A percentile compares a stretch with the other conserved stretches of the same genome.
phyloP scores from a whole-genome alignment of 2,797 vertebrate genomes.

The Lutjanus campechanus region DNA sequence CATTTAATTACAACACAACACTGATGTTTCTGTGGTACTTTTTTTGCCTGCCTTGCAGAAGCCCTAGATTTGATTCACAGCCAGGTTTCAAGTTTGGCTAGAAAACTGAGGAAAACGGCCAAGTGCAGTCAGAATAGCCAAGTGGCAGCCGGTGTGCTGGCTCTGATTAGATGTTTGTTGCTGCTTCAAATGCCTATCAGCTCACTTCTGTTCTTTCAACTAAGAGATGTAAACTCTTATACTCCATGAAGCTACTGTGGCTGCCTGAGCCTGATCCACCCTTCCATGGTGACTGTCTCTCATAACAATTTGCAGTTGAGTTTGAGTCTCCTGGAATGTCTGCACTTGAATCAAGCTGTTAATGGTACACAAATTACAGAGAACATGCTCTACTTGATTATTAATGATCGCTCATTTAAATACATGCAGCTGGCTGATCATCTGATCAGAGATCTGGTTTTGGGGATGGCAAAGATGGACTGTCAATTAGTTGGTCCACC shows the following conservation, averaged over 20 bases:
- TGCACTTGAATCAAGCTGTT: neutral
- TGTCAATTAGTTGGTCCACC: neutral
- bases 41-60: constrained; percentile 34
- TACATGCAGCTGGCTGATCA: neutral
- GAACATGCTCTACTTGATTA: neutral
- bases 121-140: constrained; percentile 48
- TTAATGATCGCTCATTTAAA: neutral
- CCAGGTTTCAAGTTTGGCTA: constrained; percentile 55
- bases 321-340: constrained; percentile 2
- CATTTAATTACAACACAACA: constrained; percentile 40
- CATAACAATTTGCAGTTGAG: neutral
- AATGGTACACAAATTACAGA: neutral
- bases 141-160: constrained; percentile 41
- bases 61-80: constrained; percentile 35
- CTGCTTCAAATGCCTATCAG: constrained; percentile 41
- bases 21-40: constrained; percentile 1
- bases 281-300: neutral
- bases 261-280: neutral
- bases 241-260: neutral
- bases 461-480: neutral
- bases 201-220: constrained; percentile 31
- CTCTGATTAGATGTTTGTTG: constrained; percentile 42
- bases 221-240: constrained; percentile 17
- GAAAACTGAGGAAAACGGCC: constrained; percentile 43
- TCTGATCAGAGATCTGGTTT: neutral